Conservation (phyloP, 1,140 invertebrate species). For the Meteorus sp. region DNA sequence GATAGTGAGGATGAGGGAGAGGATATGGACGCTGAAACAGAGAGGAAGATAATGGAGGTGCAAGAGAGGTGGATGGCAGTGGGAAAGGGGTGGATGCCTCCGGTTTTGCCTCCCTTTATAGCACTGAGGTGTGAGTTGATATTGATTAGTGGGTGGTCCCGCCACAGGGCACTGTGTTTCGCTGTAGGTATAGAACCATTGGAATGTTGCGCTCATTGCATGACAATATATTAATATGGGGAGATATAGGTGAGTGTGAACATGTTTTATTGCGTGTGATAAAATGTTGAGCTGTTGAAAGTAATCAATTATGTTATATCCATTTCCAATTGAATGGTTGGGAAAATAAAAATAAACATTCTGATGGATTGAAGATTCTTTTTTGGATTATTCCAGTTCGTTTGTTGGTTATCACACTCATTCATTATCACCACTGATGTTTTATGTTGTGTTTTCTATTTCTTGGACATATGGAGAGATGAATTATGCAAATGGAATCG, state of each 20-base stretch:
- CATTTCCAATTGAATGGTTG: no score
- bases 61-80: conserved; percentile 1
- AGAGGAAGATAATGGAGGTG: conserved; percentile 20
- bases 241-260: no score
- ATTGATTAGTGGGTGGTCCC: conserved; percentile 36
- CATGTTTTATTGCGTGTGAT: no score
- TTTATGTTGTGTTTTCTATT: no score
- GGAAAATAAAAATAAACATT: no score
- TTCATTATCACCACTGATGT: no score
- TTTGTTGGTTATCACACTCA: no score
- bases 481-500: no score
- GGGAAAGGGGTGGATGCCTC: conserved; percentile 6
- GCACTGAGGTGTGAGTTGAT: conserved; percentile 28
- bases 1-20: conserved; percentile 8
- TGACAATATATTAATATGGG: conserved; percentile 36
- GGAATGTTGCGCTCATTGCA: conserved; percentile 30
- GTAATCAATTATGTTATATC: no score
- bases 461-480: no score
- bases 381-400: no score
- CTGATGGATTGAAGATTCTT: no score
- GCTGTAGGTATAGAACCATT: conserved; percentile 18
- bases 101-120: not conserved
- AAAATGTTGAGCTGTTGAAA: not conserved
- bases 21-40: conserved; percentile 4
- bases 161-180: conserved; percentile 29